A percentile compares a stretch with the other conserved stretches of the same genome.
Conservation (phyloP, 1,140 invertebrate species). For the Thalassaphorura encarpata region DNA sequence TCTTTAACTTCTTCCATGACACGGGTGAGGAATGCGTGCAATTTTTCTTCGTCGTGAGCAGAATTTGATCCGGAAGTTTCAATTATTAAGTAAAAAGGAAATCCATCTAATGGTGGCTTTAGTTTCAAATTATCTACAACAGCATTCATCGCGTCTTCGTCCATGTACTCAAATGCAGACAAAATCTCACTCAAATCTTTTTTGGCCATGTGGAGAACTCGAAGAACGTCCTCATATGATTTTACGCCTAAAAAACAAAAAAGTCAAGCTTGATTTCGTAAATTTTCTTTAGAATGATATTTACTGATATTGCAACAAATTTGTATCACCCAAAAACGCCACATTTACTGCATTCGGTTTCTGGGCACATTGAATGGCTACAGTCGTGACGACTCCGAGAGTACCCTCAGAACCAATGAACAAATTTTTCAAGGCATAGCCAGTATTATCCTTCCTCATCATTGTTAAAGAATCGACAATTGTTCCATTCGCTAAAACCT, state of each 20-base stretch:
- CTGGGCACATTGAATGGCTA: constrained; percentile 76
- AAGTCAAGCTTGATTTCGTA: no score
- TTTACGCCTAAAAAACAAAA: constrained; percentile 52
- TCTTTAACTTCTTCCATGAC: constrained; percentile 60
- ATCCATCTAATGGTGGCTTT: constrained; percentile 48
- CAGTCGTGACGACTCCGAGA: constrained; percentile 86
- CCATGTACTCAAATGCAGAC: constrained; percentile 72
- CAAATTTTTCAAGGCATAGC: constrained; percentile 90
- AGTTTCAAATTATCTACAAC: constrained; percentile 51
- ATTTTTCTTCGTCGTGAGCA: constrained; percentile 75
- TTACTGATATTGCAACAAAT: no score
- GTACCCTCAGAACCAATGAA: constrained; percentile 98
- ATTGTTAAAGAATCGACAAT: constrained; percentile 73
- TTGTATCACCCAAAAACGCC: constrained; percentile 75
- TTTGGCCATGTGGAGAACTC: constrained; percentile 61
- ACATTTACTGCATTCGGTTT: constrained; percentile 68
- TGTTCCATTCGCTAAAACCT: constrained; percentile 81
- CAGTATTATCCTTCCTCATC: constrained; percentile 94
- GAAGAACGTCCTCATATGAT: constrained; percentile 62
- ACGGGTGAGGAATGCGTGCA: constrained; percentile 62
- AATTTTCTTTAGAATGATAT: no score
- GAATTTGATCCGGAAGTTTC: constrained; percentile 79
- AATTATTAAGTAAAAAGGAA: constrained; percentile 80
- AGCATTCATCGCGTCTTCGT: constrained; percentile 53
- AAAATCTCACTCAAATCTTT: constrained; percentile 70